phyloP scores from a whole-genome alignment of 2,797 vertebrate genomes.

The Anas acuta region DNA sequence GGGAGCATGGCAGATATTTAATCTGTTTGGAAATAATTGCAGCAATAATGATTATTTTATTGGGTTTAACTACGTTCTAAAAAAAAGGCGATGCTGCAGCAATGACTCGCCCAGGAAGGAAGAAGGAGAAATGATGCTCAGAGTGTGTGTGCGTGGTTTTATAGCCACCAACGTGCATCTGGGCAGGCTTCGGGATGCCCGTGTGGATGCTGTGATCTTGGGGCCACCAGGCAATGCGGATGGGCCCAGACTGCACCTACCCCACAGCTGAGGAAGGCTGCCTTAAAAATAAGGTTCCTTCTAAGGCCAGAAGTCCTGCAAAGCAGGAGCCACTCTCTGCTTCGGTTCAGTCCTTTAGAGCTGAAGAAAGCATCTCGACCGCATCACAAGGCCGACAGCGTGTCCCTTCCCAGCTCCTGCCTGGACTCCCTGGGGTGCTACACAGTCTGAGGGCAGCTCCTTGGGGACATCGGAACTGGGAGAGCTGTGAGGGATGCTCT shows the following conservation, averaged over 20 bases:
- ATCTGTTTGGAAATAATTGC: constrained; percentile 75
- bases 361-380: neutral
- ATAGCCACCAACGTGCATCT: fast-evolving
- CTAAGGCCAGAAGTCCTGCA: neutral
- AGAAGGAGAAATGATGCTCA: neutral
- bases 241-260: neutral
- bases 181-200: neutral
- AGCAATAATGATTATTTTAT: constrained; percentile 73
- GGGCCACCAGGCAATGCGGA: neutral
- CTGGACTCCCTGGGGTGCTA: neutral
- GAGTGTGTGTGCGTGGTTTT: neutral
- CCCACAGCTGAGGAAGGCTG: neutral
- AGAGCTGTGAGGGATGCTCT: neutral
- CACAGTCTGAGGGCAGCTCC: neutral
- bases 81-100: neutral
- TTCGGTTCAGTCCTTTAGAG: neutral
- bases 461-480: no score
- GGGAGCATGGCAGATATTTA: constrained; percentile 68
- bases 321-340: neutral
- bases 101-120: neutral
- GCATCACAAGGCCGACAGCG: neutral
- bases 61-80: constrained; percentile 47
- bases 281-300: neutral
- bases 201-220: neutral
- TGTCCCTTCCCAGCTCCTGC: neutral